phyloP scores from a whole-genome alignment of 2,888 invertebrate genomes.

The Drosophila kanekoi region DNA sequence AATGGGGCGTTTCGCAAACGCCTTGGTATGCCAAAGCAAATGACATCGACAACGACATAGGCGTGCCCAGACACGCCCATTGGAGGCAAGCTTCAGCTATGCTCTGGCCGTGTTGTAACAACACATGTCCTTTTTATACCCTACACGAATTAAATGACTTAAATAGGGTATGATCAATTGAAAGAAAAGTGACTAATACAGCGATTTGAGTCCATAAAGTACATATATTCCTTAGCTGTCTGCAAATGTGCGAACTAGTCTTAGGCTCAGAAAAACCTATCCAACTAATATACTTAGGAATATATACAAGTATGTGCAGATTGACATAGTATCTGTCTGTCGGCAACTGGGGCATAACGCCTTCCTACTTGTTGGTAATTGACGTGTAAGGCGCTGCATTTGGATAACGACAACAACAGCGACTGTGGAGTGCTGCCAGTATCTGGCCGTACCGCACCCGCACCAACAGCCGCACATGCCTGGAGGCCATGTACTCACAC shows the following conservation, averaged over 20 bases:
- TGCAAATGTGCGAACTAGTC: too few species aligned
- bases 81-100: not conserved
- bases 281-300: too few species aligned
- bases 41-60: slow-evolving; percentile 22
- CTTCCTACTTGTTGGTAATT: slow-evolving; percentile 21
- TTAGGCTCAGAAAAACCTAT: not conserved
- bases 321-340: not conserved
- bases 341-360: too few species aligned
- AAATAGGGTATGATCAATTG: not conserved
- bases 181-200: too few species aligned
- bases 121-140: slow-evolving; percentile 36
- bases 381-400: slow-evolving; percentile 32
- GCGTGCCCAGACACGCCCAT: slow-evolving; percentile 26
- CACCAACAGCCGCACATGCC: too few species aligned
- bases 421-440: not conserved
- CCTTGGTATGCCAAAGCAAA: slow-evolving; percentile 8
- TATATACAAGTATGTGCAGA: too few species aligned
- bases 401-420: slow-evolving; percentile 9
- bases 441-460: not conserved
- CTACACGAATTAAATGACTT: not conserved
- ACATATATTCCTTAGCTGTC: too few species aligned
- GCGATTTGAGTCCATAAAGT: too few species aligned
- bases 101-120: slow-evolving; percentile 4
- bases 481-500: not conserved
- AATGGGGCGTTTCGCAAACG: not conserved